Evolutionary conservation across 2,888 invertebrate genomes (phyloP), one percentile per base, ranked within the genome.

Genomic region (Brachyopa scutellaris): DNA sequence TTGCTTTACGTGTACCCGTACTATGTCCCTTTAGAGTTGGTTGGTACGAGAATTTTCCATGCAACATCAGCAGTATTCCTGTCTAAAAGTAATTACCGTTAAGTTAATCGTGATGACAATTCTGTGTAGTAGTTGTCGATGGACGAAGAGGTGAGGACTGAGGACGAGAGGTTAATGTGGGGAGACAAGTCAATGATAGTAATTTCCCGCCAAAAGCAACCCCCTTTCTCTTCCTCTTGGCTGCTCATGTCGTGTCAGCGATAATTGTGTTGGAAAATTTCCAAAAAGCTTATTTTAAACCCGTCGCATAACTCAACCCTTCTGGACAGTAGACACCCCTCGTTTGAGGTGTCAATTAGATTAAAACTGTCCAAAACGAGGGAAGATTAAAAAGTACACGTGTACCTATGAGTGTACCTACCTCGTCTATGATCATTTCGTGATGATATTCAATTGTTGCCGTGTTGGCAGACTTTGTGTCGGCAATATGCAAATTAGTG

Each of bases 261-360:
- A 2, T 0, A 21, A 2, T 15, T 17, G 9, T 17, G 23, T 17
- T 64, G 47, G 26, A 36, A 13, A 15, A 8, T 36, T 17, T 33
- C 49, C 49, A 49, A 15, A n/a, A 15, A 8, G 8, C 8, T 33
- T 26, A n/a, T 59, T 36, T 45, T 21, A 15, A n/a, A 7, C n/a
- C 42, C 13, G 21, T n/a, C n/a, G n/a, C n/a, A n/a, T n/a, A n/a
- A n/a, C 40, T 38, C 29, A 67, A 55, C 36, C 36, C 38, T 21
- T 23, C 11, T 17, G n/a, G n/a, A 6, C 23, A 23, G 8, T 15
- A 13, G n/a, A n/a, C 36, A 6, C 9, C 7, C 36, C 21, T 53
- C 38, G 23, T 29, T 73, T 69, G 74, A 80, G 74, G 79, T 74
- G 79, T 69, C 79, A 80, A 80, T 74, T 80, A 69, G 79, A 67